A percentile compares a stretch with the other conserved stretches of the same genome.
Conservation (phyloP, 2,113 vertebrate species). For the Carettochelys insculpta region DNA sequence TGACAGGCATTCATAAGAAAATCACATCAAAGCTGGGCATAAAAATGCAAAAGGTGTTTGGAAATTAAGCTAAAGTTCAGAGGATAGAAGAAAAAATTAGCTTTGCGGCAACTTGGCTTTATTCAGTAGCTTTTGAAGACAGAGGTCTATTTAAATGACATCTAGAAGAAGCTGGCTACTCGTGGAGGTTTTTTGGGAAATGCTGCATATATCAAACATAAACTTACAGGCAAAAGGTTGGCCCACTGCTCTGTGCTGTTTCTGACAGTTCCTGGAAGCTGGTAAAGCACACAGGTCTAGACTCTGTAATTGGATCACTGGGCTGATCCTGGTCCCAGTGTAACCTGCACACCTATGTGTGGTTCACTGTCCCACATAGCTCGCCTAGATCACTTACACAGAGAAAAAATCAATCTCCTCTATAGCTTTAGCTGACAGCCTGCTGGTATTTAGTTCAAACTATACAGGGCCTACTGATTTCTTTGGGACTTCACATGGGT, state of each 20-base stretch:
- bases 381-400: no score
- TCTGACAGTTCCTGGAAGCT: neutral
- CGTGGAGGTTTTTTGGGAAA: neutral
- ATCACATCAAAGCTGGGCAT: neutral
- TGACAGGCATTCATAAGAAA: neutral
- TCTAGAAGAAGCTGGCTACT: neutral
- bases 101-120: neutral
- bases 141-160: neutral
- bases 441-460: no score
- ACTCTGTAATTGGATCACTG: neutral
- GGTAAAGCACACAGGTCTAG: neutral
- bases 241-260: neutral
- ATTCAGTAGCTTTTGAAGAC: neutral
- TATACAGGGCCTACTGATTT: no score
- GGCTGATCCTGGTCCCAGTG: neutral
- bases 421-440: no score
- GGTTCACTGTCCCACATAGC: no score
- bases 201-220: no score
- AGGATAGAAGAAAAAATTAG: neutral
- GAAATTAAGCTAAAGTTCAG: neutral
- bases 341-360: no score
- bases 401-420: no score
- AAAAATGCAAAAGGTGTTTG: neutral
- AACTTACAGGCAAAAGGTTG: neutral
- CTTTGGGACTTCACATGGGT: neutral